phyloP scores from a whole-genome alignment of 2,113 vertebrate species.

The Muscicapa adusta region DNA sequence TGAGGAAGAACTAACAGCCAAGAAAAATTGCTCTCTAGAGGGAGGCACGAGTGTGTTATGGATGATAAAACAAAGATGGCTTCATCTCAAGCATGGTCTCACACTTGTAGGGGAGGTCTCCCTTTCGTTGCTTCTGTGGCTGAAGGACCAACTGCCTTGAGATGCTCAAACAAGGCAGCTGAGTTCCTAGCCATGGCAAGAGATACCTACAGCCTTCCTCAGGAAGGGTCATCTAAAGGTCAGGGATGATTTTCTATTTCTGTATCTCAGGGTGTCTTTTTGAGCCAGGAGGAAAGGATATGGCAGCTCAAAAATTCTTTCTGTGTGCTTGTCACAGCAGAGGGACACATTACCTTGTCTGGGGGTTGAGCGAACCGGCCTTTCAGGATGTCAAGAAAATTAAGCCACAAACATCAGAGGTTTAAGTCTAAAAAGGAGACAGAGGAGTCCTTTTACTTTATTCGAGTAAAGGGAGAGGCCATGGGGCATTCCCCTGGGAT shows the following conservation, averaged over 20 bases:
- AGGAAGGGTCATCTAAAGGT: not conserved
- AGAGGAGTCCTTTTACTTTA: too few species aligned
- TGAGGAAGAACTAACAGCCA: not conserved
- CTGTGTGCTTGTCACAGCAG: not conserved
- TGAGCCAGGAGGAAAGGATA: not conserved
- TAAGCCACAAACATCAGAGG: too few species aligned
- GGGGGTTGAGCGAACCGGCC: not conserved
- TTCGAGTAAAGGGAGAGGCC: too few species aligned
- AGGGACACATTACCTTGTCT: not conserved
- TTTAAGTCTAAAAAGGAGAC: too few species aligned
- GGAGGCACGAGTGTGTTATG: not conserved
- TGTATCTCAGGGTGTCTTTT: accelerated
- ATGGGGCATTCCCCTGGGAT: too few species aligned
- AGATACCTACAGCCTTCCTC: not conserved
- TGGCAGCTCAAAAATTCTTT: not conserved
- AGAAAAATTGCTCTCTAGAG: not conserved
- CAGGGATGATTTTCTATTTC: not conserved
- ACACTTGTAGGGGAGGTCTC: not conserved
- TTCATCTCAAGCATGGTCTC: not conserved
- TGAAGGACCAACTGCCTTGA: not conserved
- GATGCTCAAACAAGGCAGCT: not conserved
- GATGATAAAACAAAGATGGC: not conserved
- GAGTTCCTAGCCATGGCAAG: not conserved
- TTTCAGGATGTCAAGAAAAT: not conserved
- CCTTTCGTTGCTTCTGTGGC: not conserved